A percentile compares a stretch with the other conserved stretches of the same genome.
Evolutionary conservation across 2,113 vertebrate species (phyloP).

Genomic region (Hydropotes inermis): DNA sequence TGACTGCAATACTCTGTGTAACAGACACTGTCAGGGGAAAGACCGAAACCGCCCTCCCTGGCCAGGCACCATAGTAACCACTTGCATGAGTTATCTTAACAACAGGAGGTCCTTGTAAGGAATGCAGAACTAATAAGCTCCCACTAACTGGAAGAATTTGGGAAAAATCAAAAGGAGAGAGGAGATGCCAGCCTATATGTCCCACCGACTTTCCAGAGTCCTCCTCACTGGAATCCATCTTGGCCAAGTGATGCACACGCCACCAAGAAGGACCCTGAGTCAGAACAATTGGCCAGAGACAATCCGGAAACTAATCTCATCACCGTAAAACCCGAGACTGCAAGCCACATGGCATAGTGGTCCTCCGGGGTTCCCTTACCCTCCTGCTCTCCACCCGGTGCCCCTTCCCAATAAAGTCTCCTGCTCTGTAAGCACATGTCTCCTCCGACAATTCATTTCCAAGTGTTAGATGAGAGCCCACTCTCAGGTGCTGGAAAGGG

Average conservation of each 20-base stretch:
- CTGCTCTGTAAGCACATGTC: background rate
- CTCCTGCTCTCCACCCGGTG: background rate
- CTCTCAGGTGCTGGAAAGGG: background rate
- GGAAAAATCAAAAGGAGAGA: background rate
- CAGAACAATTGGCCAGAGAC: background rate
- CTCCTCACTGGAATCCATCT: background rate
- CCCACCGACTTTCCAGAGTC: background rate
- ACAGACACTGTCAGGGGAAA: background rate
- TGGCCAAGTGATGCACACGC: fast-evolving
- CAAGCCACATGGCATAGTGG: background rate
- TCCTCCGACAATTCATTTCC: background rate
- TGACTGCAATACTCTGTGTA: background rate
- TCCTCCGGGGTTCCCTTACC: background rate
- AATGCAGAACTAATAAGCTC: background rate
- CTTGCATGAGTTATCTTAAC: background rate
- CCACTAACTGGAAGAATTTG: background rate
- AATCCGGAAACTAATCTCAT: background rate
- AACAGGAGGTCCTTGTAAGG: background rate
- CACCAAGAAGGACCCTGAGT: background rate
- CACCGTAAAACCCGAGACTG: background rate
- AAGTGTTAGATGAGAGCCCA: background rate
- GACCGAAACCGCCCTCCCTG: background rate
- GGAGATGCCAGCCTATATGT: background rate
- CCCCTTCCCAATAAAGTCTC: background rate
- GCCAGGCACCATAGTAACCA: background rate